phyloP scores from a whole-genome alignment of 2,888 invertebrate species.

The Anagyrus pseudococci region DNA sequence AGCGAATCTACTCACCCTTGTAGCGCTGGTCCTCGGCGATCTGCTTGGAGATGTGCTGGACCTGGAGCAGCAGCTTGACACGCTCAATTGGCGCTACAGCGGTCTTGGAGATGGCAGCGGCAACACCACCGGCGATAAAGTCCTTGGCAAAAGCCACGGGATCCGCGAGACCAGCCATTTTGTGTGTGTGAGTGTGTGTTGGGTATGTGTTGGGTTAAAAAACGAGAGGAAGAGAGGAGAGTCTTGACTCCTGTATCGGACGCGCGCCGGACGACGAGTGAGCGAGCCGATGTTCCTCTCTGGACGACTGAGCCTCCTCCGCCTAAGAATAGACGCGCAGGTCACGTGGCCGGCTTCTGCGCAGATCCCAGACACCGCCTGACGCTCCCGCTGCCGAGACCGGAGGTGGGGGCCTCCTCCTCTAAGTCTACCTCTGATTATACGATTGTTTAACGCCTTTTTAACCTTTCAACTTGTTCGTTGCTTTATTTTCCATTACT shows the following conservation, averaged over 20 bases:
- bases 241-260: slow-evolving; percentile 60
- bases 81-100: slow-evolving; percentile 95
- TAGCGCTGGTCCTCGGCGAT: slow-evolving; percentile 85
- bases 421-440: too few relatives aligned
- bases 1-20: slow-evolving; percentile 72
- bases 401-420: too few relatives aligned
- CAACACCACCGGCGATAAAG: slow-evolving; percentile 89
- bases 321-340: slow-evolving; percentile 60
- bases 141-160: slow-evolving; percentile 87
- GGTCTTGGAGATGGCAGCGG: slow-evolving; percentile 93
- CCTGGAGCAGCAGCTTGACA: slow-evolving; percentile 92
- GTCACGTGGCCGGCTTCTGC: slow-evolving; percentile 55
- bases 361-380: slow-evolving; percentile 46
- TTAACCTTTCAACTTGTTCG: too few relatives aligned
- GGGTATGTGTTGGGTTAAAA: slow-evolving; percentile 48
- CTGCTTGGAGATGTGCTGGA: slow-evolving; percentile 92
- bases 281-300: slow-evolving; percentile 55
- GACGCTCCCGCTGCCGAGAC: too few relatives aligned
- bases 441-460: too few relatives aligned
- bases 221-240: slow-evolving; percentile 56
- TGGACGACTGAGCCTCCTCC: slow-evolving; percentile 45
- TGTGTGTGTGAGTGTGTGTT: slow-evolving; percentile 45
- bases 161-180: slow-evolving; percentile 68
- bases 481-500: too few relatives aligned
- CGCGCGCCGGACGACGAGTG: slow-evolving; percentile 67